Conservation (phyloP, 2,113 vertebrate species). For the Anolis sagrei region DNA sequence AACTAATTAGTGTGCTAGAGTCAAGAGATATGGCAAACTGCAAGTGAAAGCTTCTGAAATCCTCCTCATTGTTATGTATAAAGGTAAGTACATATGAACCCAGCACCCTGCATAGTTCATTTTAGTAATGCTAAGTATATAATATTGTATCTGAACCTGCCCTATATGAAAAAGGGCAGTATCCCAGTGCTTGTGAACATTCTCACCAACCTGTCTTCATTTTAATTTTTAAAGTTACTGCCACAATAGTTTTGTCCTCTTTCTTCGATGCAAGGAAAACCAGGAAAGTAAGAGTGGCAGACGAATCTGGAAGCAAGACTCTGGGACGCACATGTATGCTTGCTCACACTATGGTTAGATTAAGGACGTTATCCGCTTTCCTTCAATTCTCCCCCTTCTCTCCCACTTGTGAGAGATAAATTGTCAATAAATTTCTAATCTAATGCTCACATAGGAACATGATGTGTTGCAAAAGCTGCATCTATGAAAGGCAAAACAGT, state of each 20-base stretch:
- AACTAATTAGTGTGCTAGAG: background rate
- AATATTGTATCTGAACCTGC: background rate
- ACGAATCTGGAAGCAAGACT: too few relatives aligned
- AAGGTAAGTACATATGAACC: background rate
- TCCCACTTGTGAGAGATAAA: too few relatives aligned
- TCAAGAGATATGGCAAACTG: background rate
- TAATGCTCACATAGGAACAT: background rate
- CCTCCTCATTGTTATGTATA: background rate
- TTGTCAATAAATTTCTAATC: background rate
- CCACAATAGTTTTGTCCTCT: background rate
- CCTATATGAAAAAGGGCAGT: background rate
- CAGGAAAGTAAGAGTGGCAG: too few relatives aligned
- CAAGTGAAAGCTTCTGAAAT: background rate
- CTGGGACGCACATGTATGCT: too few relatives aligned
- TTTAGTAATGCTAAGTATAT: background rate
- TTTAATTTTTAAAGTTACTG: background rate
- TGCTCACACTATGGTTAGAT: too few relatives aligned
- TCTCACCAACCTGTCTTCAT: background rate
- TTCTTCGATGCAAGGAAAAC: background rate
- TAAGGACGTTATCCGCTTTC: too few relatives aligned
- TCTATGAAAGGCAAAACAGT: background rate
- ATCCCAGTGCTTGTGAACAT: background rate
- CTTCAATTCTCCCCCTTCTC: too few relatives aligned
- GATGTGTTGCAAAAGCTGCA: background rate
- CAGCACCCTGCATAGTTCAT: background rate